These are phyloP conservation scores for Tachycineta bicolor DNA, from an alignment of 2,113 vertebrate species.

Conservation along the genomic window DNA sequence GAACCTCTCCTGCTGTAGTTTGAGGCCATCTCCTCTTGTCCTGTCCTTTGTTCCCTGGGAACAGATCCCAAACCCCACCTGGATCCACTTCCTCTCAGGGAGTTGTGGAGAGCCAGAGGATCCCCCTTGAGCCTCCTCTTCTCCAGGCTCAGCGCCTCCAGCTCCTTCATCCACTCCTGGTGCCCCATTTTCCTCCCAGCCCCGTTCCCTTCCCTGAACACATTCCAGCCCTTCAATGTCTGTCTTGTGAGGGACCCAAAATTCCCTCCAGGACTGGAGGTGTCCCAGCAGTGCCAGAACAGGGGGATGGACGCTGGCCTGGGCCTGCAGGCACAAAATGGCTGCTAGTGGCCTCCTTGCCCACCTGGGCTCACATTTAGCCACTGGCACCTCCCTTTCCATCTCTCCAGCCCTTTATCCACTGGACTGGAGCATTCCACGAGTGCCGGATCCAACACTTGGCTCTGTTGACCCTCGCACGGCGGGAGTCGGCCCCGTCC, in stretches of 20 bases:
- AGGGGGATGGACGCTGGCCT: not conserved
- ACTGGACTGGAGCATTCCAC: not conserved
- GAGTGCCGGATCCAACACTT: not conserved
- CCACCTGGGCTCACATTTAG: not conserved
- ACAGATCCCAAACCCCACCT: accelerated
- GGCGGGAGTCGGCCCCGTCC: accelerated
- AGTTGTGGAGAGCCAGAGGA: not conserved
- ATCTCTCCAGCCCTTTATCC: not conserved
- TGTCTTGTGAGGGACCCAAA: not conserved
- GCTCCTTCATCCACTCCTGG: not conserved
- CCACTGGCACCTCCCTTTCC: not conserved
- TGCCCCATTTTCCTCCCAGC: not conserved
- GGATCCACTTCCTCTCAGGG: not conserved
- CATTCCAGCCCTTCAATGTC: not conserved
- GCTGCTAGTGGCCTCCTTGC: not conserved
- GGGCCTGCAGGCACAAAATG: not conserved
- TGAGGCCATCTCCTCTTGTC: not conserved
- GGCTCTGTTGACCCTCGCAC: not conserved
- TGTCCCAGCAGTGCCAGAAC: not conserved
- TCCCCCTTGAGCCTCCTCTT: not conserved
- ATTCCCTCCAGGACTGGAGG: accelerated
- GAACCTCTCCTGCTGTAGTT: not conserved
- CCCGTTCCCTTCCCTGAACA: not conserved
- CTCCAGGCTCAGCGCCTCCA: not conserved
- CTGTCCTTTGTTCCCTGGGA: not conserved